Conservation (phyloP, 2,888 invertebrate species). For the Spodoptera exigua region DNA sequence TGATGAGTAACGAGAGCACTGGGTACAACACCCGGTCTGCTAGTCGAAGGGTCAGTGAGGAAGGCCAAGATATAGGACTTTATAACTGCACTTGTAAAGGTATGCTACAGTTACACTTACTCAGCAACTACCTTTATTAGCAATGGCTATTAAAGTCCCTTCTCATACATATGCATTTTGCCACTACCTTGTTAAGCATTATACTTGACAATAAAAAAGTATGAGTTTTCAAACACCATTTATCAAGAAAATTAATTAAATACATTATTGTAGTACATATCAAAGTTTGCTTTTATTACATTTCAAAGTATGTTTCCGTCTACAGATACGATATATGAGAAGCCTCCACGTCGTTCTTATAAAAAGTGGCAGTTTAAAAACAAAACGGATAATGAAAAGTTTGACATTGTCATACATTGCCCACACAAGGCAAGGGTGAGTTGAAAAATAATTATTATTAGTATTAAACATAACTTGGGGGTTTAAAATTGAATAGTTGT, state of each 20-base stretch:
- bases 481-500: no score
- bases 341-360: conserved; percentile 76
- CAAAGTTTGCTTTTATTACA: not conserved
- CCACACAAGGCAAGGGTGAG: conserved; percentile 76
- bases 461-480: no score
- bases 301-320: not conserved
- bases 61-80: conserved; percentile 50
- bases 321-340: conserved; percentile 70
- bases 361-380: conserved; percentile 72
- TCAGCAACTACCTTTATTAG: no score
- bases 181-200: no score
- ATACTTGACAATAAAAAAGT: no score
- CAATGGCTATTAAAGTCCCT: no score
- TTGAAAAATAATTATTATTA: conserved; percentile 4
- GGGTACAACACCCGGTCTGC: not conserved
- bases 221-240: no score
- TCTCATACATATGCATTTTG: no score
- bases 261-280: no score
- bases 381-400: conserved; percentile 42
- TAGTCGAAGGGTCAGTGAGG: not conserved
- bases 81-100: conserved; percentile 76
- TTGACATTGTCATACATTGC: conserved; percentile 74
- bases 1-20: not conserved
- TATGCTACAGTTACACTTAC: no score
- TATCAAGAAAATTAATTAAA: no score